A percentile compares a stretch with the other conserved stretches of the same genome.
Evolutionary conservation across 92 coral and sea anemone species (phyloP).

Genomic region (Epizoanthus illoricatus): DNA sequence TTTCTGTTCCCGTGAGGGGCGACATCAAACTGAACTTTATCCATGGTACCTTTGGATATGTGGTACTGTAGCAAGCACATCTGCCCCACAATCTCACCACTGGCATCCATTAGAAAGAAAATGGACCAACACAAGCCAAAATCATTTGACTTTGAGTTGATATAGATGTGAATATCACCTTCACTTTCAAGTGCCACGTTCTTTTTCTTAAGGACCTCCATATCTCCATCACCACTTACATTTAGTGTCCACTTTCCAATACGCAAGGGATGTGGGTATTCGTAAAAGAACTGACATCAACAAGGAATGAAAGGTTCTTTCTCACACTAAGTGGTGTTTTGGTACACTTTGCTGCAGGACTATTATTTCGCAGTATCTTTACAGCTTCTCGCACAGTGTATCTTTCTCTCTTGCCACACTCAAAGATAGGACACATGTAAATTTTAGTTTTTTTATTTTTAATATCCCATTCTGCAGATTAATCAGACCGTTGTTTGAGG

Average conservation of each 20-base stretch:
- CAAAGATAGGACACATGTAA: conserved; percentile 30
- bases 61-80: conserved; percentile 43
- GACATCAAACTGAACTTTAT: conserved; percentile 39
- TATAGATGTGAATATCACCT: conserved; percentile 27
- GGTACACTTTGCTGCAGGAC: conserved; percentile 28
- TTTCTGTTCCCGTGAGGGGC: conserved; percentile 53
- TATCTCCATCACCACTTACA: conserved; percentile 29
- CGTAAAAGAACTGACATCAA: conserved; percentile 42
- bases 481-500: too few species aligned
- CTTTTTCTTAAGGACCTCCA: conserved; percentile 17
- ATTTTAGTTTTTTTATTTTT: too few species aligned
- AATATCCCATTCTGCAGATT: too few species aligned
- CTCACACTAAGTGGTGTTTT: conserved; percentile 43
- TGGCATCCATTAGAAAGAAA: conserved; percentile 19
- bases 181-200: conserved; percentile 14
- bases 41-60: conserved; percentile 3
- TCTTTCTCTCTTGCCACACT: conserved; percentile 27
- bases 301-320: conserved; percentile 41
- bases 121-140: conserved; percentile 37
- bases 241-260: conserved; percentile 50
- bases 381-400: conserved; percentile 47
- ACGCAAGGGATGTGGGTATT: conserved; percentile 34
- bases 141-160: conserved; percentile 39
- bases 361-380: conserved; percentile 13
- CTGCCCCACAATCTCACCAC: conserved; percentile 33